These are phyloP conservation scores for Unio delphinus DNA, from an alignment of 2,888 invertebrate species.

Conservation along the genomic window DNA sequence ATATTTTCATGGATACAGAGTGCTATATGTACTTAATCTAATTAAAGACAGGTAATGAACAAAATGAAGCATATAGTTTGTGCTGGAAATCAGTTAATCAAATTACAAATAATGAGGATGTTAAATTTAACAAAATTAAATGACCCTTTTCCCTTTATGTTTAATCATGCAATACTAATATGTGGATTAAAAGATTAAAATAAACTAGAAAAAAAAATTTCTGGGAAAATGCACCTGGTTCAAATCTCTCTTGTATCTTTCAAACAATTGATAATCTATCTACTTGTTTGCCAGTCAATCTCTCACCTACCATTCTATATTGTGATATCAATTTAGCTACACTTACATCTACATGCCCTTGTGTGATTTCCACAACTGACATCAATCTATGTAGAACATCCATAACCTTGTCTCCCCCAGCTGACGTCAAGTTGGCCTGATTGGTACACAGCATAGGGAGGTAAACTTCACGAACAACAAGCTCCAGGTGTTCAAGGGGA, in stretches of 20 bases:
- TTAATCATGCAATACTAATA: too few relatives aligned
- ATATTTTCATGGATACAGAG: too few relatives aligned
- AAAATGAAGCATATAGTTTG: too few relatives aligned
- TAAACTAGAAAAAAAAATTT: too few relatives aligned
- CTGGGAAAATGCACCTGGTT: neutral
- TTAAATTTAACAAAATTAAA: too few relatives aligned
- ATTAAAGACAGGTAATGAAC: too few relatives aligned
- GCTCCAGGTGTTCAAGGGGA: conserved; percentile 66
- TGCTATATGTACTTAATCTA: too few relatives aligned
- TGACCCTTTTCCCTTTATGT: too few relatives aligned
- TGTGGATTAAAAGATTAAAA: too few relatives aligned
- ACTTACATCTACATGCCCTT: conserved; percentile 66
- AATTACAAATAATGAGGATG: too few relatives aligned
- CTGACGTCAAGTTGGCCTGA: conserved; percentile 47
- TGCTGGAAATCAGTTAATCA: too few relatives aligned
- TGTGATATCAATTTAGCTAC: neutral
- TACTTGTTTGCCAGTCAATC: neutral
- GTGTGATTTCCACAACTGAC: conserved; percentile 67
- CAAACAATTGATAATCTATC: neutral
- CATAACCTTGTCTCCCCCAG: conserved; percentile 69
- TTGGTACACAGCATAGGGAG: conserved; percentile 69
- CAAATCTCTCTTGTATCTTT: neutral
- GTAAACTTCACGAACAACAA: conserved; percentile 68
- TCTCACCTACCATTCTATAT: neutral
- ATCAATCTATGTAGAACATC: conserved; percentile 70